Evolutionary conservation across 2,113 vertebrate species (phyloP).

Genomic region (Mesoclemmys tuberculata): DNA sequence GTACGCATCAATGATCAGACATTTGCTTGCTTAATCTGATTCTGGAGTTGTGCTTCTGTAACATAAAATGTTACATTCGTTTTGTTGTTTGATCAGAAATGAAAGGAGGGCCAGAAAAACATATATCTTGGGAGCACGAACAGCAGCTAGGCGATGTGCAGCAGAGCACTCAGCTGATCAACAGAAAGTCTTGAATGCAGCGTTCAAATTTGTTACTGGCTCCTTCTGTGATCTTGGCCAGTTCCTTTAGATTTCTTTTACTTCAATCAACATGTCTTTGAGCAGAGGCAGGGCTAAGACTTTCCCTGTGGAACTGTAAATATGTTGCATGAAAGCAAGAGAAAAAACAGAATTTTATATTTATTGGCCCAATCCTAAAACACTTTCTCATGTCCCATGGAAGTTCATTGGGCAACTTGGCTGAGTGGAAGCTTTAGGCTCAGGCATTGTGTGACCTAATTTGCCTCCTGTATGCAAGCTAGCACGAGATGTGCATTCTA

Average conservation of each 20-base stretch:
- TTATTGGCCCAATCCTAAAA: neutral
- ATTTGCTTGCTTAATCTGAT: conserved; percentile 16
- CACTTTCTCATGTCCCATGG: neutral
- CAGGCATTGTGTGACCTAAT: neutral
- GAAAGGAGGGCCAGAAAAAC: neutral
- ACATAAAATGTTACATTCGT: neutral
- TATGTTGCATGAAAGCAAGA: neutral
- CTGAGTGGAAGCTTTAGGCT: neutral
- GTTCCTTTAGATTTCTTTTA: neutral
- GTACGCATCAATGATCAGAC: neutral
- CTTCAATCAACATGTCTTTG: neutral
- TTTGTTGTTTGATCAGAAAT: conserved; percentile 9
- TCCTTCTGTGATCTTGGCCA: neutral
- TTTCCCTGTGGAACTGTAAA: neutral
- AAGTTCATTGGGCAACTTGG: neutral
- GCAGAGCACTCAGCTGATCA: neutral
- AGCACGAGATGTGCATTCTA: neutral
- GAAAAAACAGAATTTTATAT: neutral
- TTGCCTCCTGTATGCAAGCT: neutral
- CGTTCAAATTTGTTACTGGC: neutral
- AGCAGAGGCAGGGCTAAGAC: neutral
- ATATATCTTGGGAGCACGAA: neutral
- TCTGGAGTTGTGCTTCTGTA: neutral
- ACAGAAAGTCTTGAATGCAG: neutral
- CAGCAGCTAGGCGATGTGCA: neutral